These are phyloP conservation scores for Hippoglossus stenolepis DNA, from an alignment of 2,113 vertebrate genomes.

Conservation along the genomic window DNA sequence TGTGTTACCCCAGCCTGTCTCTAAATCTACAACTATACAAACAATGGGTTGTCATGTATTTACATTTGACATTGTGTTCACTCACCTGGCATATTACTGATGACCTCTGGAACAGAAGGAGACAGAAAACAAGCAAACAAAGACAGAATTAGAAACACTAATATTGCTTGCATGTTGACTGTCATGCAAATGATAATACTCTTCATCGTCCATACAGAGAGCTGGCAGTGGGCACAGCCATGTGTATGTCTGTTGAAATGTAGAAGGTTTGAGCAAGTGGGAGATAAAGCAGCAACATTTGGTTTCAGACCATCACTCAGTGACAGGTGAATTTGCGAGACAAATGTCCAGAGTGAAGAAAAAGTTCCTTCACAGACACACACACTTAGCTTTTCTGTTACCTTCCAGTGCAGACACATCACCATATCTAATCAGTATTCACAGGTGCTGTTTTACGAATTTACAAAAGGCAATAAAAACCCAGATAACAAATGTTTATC, in stretches of 20 bases:
- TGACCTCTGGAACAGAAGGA: conserved; percentile 88
- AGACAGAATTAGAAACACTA: conserved; percentile 79
- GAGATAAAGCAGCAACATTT: neutral
- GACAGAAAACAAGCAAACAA: conserved; percentile 70
- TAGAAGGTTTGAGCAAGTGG: neutral
- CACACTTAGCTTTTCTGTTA: neutral
- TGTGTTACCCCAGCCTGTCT: no score
- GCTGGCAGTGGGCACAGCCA: conserved; percentile 51
- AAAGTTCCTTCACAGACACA: neutral
- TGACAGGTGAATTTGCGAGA: no score
- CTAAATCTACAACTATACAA: conserved; percentile 1
- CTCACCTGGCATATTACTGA: conserved; percentile 93
- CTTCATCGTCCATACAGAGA: conserved; percentile 75
- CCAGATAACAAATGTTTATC: no score
- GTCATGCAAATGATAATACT: conserved; percentile 81
- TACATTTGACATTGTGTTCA: neutral
- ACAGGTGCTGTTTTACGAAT: no score
- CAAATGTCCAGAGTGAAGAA: neutral
- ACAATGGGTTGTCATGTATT: neutral
- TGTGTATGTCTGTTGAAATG: conserved; percentile 76
- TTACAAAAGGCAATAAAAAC: no score
- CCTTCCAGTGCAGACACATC: neutral
- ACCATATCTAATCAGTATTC: neutral
- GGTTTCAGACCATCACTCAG: no score
- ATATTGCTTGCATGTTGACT: conserved; percentile 88